Conservation (phyloP, 2,797 vertebrate species). For the Apodemus agrarius region DNA sequence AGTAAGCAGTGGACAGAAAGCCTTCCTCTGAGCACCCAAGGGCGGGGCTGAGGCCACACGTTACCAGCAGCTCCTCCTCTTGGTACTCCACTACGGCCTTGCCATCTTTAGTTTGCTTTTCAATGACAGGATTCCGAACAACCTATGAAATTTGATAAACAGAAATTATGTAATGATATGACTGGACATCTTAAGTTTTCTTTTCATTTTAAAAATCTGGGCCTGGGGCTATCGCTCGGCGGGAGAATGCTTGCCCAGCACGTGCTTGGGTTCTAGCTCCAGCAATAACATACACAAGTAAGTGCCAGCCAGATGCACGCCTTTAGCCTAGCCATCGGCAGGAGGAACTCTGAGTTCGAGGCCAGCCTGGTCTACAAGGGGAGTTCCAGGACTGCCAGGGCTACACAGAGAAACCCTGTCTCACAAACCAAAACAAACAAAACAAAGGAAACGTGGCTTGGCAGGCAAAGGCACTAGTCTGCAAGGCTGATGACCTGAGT, state of each 20-base stretch:
- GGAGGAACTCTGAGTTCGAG: neutral
- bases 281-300: neutral
- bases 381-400: neutral
- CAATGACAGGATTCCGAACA: conserved; percentile 96
- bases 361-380: neutral
- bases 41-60: conserved; percentile 2
- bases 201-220: neutral
- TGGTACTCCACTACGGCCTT: conserved; percentile 96
- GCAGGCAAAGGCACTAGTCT: neutral
- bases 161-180: conserved; percentile 82
- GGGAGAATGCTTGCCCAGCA: neutral
- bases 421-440: neutral
- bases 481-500: neutral
- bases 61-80: conserved; percentile 97
- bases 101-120: conserved; percentile 97
- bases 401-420: neutral
- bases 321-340: neutral
- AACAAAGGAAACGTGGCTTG: neutral
- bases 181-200: conserved; percentile 56
- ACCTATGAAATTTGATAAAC: conserved; percentile 89
- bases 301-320: neutral
- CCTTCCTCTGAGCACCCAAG: conserved; percentile 54
- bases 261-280: neutral
- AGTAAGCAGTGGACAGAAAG: neutral
- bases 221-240: neutral